phyloP scores from a whole-genome alignment of 2,113 vertebrate species.

The Perognathus longimembris region DNA sequence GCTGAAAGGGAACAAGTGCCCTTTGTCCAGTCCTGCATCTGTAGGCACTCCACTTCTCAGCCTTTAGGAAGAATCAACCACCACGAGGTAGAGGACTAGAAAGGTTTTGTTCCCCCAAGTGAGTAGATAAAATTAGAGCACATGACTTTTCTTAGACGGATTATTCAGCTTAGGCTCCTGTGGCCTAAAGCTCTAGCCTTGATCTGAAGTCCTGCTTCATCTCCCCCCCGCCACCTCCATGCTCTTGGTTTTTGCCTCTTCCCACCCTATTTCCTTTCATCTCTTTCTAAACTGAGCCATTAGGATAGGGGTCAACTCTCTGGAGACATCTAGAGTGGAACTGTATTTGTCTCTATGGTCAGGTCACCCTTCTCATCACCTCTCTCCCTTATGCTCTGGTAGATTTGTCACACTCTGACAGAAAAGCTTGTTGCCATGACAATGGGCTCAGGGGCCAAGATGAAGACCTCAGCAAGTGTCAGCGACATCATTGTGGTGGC shows the following conservation, averaged over 20 bases:
- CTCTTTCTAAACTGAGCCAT: background rate
- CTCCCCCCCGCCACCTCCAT: background rate
- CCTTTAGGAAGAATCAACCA: constrained; percentile 4
- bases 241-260: background rate
- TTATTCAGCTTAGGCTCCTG: constrained; percentile 61
- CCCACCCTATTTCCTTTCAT: background rate
- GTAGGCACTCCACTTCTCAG: background rate
- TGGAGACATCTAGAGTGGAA: background rate
- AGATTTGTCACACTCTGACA: constrained; percentile 98
- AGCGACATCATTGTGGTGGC: constrained; percentile 97
- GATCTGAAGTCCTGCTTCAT: no score
- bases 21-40: background rate
- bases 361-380: background rate
- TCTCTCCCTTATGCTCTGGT: background rate
- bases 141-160: constrained; percentile 72
- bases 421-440: constrained; percentile 98
- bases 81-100: background rate
- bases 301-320: background rate
- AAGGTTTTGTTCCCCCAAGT: background rate
- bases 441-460: constrained; percentile 96
- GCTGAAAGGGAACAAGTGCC: background rate
- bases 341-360: background rate
- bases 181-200: background rate
- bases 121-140: constrained; percentile 34
- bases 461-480: constrained; percentile 95